Evolutionary conservation across 2,888 invertebrate genomes (phyloP).

Genomic region (Halocaridina rubra): DNA sequence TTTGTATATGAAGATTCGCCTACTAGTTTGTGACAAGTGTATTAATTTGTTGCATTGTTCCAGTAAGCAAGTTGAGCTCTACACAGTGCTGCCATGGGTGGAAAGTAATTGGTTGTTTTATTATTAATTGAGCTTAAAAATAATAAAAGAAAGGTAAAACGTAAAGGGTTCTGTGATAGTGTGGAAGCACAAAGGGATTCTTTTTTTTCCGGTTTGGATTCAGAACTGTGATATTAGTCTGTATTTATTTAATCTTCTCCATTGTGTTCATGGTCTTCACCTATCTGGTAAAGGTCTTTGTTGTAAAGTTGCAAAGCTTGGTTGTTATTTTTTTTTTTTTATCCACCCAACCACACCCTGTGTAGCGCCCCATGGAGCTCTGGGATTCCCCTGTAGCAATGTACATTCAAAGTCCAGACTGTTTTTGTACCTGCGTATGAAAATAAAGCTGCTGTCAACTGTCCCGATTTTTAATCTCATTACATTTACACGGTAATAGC

Average conservation of each 20-base stretch:
- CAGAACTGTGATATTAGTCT: constrained; percentile 60
- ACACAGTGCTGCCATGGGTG: constrained; percentile 52
- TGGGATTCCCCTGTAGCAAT: constrained; percentile 56
- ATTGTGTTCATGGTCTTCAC: constrained; percentile 42
- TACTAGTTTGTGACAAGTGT: constrained; percentile 53
- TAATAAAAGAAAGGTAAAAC: constrained; percentile 21
- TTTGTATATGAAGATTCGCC: constrained; percentile 49
- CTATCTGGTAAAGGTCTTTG: constrained; percentile 15
- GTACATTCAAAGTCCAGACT: constrained; percentile 58
- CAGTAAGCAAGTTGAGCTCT: constrained; percentile 54
- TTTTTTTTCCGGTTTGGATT: constrained; percentile 57
- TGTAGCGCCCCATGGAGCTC: constrained; percentile 58
- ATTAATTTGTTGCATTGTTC: constrained; percentile 52
- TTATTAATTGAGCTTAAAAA: constrained; percentile 31
- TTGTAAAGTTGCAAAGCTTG: constrained; percentile 52
- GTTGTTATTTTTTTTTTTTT: constrained; percentile 39
- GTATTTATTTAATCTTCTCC: constrained; percentile 54
- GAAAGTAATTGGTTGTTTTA: constrained; percentile 43
- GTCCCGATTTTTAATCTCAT: constrained; percentile 5
- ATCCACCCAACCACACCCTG: constrained; percentile 54
- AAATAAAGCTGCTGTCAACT: constrained; percentile 60
- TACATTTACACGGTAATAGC: no score
- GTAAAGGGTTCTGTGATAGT: constrained; percentile 60
- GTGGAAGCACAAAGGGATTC: constrained; percentile 54
- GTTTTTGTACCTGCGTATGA: constrained; percentile 60